Percentiles rank a stretch among this genome's conserved stretches.
Conservation (phyloP, 2,797 vertebrate species). For the Ctenochaetus hawaiiensis region DNA sequence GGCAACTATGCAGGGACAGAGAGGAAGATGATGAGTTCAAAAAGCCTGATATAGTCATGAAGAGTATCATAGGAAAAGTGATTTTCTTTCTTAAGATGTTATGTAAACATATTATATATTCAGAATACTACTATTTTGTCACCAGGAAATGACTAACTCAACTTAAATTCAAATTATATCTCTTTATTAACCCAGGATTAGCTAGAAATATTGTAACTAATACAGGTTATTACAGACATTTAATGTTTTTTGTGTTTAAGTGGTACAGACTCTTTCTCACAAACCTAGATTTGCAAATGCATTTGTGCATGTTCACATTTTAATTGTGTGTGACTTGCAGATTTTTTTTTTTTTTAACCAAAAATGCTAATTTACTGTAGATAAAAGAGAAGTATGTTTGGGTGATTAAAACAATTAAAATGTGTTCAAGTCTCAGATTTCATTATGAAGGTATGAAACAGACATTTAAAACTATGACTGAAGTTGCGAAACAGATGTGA, state of each 20-base stretch:
- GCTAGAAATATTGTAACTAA: constrained; percentile 25
- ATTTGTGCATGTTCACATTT: not conserved
- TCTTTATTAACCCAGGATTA: constrained; percentile 29
- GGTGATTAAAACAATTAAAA: not conserved
- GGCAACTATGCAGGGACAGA: too few species aligned
- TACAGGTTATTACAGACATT: constrained; percentile 15
- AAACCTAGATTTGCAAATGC: constrained; percentile 11
- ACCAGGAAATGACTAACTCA: constrained; percentile 1
- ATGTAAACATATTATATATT: constrained; percentile 15
- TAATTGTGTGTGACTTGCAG: constrained; percentile 6
- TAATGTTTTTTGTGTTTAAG: constrained; percentile 13
- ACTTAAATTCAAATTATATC: constrained; percentile 7
- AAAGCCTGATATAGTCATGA: not conserved
- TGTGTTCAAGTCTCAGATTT: constrained; percentile 25
- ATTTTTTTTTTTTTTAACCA: constrained; percentile 24
- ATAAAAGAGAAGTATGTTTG: constrained; percentile 1
- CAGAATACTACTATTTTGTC: constrained; percentile 16
- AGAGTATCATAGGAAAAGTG: not conserved
- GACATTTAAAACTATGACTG: constrained; percentile 1
- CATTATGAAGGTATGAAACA: constrained; percentile 18
- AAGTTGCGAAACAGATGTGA: constrained; percentile 4
- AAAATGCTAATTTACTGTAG: constrained; percentile 18
- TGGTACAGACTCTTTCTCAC: constrained; percentile 2
- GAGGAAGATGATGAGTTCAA: too few species aligned
- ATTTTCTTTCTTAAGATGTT: constrained; percentile 4